phyloP scores from a whole-genome alignment of 92 coral and sea anemone species.

The Paramuricea clavata region DNA sequence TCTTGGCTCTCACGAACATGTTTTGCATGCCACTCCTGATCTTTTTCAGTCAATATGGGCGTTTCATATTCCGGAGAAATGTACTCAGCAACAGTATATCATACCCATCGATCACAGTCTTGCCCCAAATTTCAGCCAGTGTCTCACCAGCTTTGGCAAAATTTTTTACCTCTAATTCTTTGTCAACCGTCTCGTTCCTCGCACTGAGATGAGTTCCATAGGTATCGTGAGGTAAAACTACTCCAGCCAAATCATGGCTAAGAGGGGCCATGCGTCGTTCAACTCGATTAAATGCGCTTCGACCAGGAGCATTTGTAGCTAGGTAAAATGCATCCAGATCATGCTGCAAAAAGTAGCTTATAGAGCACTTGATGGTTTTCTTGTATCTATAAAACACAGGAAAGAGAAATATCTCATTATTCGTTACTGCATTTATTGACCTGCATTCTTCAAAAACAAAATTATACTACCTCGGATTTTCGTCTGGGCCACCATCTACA shows the following conservation, averaged over 20 bases:
- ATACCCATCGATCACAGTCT: too few species aligned
- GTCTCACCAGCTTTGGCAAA: constrained; percentile 28
- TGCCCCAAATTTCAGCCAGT: background rate
- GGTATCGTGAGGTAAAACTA: constrained; percentile 20
- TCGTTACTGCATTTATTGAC: background rate
- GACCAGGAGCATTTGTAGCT: background rate
- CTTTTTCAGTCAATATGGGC: background rate
- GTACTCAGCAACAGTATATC: too few species aligned
- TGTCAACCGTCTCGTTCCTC: constrained; percentile 37
- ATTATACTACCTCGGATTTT: background rate
- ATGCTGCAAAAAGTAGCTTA: background rate
- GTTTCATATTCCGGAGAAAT: too few species aligned
- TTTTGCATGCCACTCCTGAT: background rate
- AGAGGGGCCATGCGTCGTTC: background rate
- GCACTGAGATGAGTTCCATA: constrained; percentile 1
- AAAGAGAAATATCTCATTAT: background rate
- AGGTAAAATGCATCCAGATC: constrained; percentile 20
- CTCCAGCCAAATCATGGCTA: constrained; percentile 28
- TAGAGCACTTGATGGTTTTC: constrained; percentile 7
- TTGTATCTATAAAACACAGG: background rate
- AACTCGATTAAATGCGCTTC: constrained; percentile 6
- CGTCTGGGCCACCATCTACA: constrained; percentile 26
- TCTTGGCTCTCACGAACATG: background rate
- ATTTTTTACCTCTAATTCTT: constrained; percentile 48
- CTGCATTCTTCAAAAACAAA: too few species aligned